Percentiles rank a stretch among this genome's conserved stretches.
Conservation (phyloP, 2,888 invertebrate species). For the Rotaria sp. region DNA sequence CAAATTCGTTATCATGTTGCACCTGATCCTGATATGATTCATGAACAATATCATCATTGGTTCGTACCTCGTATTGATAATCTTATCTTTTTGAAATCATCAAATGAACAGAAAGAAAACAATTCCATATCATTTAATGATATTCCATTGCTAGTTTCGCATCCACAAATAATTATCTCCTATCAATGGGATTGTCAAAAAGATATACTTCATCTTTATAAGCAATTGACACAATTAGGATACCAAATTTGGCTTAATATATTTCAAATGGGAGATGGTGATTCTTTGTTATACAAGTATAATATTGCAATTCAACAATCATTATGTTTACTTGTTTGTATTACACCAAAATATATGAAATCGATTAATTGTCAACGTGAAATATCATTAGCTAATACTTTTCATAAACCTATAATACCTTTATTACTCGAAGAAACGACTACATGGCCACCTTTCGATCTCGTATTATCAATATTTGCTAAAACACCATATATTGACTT, state of each 20-base stretch:
- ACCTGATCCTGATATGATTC: background rate
- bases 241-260: conserved; percentile 52
- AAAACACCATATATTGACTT: background rate
- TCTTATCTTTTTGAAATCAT: background rate
- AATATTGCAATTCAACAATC: conserved; percentile 48
- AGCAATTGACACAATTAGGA: conserved; percentile 46
- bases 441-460: conserved; percentile 49
- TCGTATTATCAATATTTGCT: background rate
- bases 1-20: background rate
- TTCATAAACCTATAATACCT: conserved; percentile 51
- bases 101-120: background rate
- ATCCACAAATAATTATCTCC: conserved; percentile 2
- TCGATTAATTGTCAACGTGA: conserved; percentile 52
- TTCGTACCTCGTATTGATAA: background rate
- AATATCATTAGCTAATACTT: conserved; percentile 48
- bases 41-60: background rate
- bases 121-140: background rate
- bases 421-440: conserved; percentile 47
- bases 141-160: background rate
- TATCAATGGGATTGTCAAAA: conserved; percentile 53
- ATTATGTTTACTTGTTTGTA: conserved; percentile 48
- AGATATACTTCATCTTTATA: conserved; percentile 47
- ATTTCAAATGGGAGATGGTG: conserved; percentile 53
- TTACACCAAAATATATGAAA: conserved; percentile 50
- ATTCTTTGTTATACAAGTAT: conserved; percentile 52